These are phyloP conservation scores for Xenentodon cancila DNA, from an alignment of 2,797 vertebrate genomes.

Conservation along the genomic window DNA sequence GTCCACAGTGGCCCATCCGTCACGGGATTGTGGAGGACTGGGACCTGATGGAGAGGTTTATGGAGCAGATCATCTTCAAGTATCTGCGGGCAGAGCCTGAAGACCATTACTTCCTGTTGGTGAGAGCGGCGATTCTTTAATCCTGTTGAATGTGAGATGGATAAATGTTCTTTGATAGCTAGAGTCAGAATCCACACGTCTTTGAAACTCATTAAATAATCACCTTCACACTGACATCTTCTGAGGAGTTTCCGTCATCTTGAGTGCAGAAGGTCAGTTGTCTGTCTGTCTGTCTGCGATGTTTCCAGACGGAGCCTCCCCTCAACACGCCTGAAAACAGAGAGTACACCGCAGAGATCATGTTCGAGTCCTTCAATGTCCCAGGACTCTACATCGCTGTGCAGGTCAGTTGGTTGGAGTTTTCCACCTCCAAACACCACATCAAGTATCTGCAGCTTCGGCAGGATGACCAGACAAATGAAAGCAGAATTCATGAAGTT, in stretches of 20 bases:
- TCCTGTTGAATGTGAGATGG: too few relatives aligned
- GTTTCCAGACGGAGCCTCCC: constrained; percentile 90
- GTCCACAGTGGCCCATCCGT: constrained; percentile 93
- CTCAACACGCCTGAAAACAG: constrained; percentile 94
- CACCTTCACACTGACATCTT: too few relatives aligned
- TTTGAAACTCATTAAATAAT: too few relatives aligned
- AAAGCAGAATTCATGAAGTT: too few relatives aligned
- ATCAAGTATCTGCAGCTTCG: too few relatives aligned
- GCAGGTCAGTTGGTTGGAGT: constrained; percentile 80
- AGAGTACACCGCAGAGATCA: constrained; percentile 95
- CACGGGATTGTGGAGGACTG: constrained; percentile 98
- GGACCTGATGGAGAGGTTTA: constrained; percentile 98
- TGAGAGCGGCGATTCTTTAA: constrained; percentile 59
- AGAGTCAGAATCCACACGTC: too few relatives aligned
- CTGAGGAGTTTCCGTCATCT: too few relatives aligned
- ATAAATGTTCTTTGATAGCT: too few relatives aligned
- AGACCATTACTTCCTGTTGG: constrained; percentile 97
- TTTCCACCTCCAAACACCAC: too few relatives aligned
- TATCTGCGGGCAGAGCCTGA: constrained; percentile 98
- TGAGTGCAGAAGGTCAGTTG: too few relatives aligned
- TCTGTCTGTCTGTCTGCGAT: constrained; percentile 25
- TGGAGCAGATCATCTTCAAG: constrained; percentile 99
- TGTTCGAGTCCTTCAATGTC: constrained; percentile 96
- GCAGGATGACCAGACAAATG: too few relatives aligned
- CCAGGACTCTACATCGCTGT: constrained; percentile 96